Evolutionary conservation across 2,888 invertebrate species (phyloP).

Genomic region (Cryptocephalus primarius): DNA sequence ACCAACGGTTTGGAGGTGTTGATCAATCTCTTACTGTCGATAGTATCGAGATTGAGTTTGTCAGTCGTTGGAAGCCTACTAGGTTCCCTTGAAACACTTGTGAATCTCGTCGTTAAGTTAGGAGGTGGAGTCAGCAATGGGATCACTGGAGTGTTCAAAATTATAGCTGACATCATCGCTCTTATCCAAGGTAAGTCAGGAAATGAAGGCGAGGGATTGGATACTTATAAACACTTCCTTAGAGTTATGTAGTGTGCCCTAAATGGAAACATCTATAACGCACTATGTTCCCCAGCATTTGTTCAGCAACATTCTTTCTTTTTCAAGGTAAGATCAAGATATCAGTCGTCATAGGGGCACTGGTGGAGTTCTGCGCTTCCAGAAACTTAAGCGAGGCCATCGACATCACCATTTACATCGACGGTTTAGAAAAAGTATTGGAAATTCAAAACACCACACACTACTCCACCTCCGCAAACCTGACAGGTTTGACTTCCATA

Average conservation of each 20-base stretch:
- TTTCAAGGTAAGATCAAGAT: too few species aligned
- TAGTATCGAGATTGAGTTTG: constrained; percentile 9
- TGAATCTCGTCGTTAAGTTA: constrained; percentile 9
- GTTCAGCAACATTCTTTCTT: too few species aligned
- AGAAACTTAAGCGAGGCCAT: background rate
- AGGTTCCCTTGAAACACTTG: constrained; percentile 5
- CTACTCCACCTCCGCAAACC: background rate
- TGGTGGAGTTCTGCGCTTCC: background rate
- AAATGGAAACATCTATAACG: too few species aligned
- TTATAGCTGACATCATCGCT: background rate
- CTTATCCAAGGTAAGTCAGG: background rate
- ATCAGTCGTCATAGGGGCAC: too few species aligned
- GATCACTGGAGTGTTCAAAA: constrained; percentile 10
- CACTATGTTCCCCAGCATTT: too few species aligned
- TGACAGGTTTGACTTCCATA: background rate
- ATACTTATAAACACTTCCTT: too few species aligned
- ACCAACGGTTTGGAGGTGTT: constrained; percentile 6
- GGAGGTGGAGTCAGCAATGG: constrained; percentile 11
- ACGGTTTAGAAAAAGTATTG: background rate
- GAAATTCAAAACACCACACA: background rate
- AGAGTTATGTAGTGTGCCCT: too few species aligned
- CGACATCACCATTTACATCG: background rate
- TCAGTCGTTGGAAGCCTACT: constrained; percentile 6
- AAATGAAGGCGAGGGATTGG: too few species aligned
- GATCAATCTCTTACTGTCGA: constrained; percentile 10